Evolutionary conservation across 2,113 vertebrate species (phyloP).

Genomic region (Lophura nycthemera): DNA sequence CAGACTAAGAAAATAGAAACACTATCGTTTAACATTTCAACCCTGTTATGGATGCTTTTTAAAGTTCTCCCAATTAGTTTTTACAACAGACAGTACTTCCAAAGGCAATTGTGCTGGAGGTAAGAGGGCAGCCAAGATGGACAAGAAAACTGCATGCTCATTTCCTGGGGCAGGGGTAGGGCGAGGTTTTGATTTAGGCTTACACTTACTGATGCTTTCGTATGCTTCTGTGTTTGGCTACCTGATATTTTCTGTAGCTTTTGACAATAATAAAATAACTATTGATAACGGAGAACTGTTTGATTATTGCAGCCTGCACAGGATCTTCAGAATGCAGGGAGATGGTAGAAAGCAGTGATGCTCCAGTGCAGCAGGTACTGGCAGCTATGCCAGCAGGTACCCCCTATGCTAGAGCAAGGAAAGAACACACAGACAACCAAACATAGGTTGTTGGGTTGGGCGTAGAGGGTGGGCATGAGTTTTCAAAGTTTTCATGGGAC

Average conservation of each 20-base stretch:
- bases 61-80: background rate
- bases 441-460: background rate
- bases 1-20: constrained; percentile 33
- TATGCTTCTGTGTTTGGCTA: background rate
- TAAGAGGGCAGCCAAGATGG: background rate
- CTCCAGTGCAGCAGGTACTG: background rate
- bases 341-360: background rate
- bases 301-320: constrained; percentile 35
- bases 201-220: background rate
- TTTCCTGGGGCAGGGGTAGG: background rate
- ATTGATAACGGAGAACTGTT: constrained; percentile 28
- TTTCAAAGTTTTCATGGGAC: background rate
- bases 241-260: constrained; percentile 39
- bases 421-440: background rate
- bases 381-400: background rate
- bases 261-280: constrained; percentile 54
- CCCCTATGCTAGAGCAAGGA: background rate
- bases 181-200: background rate
- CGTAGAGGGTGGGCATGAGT: background rate
- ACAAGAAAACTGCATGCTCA: background rate
- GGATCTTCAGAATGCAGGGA: constrained; percentile 15
- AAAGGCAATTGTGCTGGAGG: background rate
- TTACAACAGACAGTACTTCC: background rate
- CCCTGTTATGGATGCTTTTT: constrained; percentile 3
- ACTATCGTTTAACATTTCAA: background rate